Evolutionary conservation across 2,888 invertebrate genomes (phyloP).

Genomic region (Agriopis leucophaearia): DNA sequence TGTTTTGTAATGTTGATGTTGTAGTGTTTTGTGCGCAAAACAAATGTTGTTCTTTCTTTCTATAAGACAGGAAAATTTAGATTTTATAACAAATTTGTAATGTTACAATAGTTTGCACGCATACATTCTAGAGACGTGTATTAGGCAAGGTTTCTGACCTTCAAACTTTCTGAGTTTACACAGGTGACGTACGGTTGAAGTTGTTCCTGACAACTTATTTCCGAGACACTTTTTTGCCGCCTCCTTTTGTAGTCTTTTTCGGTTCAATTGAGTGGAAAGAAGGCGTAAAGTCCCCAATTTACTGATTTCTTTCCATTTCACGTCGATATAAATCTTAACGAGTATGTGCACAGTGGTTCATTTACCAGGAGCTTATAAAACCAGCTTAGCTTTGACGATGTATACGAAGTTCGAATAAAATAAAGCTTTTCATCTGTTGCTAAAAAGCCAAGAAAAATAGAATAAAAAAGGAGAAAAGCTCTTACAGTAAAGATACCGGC

Average conservation of each 20-base stretch:
- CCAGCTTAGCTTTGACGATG: constrained; percentile 15
- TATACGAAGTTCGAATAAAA: neutral
- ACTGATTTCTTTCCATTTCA: constrained; percentile 20
- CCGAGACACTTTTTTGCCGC: neutral
- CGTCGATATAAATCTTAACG: constrained; percentile 16
- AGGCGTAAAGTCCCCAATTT: neutral
- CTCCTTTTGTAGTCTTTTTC: constrained; percentile 5
- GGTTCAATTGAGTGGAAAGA: constrained; percentile 3
- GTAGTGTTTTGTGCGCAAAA: too few relatives aligned
- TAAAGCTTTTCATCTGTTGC: neutral
- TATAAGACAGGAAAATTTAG: neutral
- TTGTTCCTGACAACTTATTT: constrained; percentile 10
- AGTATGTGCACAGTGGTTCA: constrained; percentile 19
- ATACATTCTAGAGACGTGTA: neutral
- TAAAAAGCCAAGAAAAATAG: neutral
- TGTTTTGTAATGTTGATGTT: too few relatives aligned
- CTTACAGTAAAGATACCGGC: too few relatives aligned
- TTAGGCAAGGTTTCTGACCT: constrained; percentile 12
- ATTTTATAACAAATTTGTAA: too few relatives aligned
- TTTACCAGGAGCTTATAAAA: constrained; percentile 28
- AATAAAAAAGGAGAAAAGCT: neutral
- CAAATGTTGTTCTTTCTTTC: too few relatives aligned
- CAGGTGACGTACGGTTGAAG: constrained; percentile 17
- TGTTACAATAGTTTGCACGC: neutral
- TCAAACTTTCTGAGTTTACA: constrained; percentile 21